Base-by-base conservation (phyloP, 2,888 invertebrate genomes). In the Tetanocera ferruginea region DNA sequence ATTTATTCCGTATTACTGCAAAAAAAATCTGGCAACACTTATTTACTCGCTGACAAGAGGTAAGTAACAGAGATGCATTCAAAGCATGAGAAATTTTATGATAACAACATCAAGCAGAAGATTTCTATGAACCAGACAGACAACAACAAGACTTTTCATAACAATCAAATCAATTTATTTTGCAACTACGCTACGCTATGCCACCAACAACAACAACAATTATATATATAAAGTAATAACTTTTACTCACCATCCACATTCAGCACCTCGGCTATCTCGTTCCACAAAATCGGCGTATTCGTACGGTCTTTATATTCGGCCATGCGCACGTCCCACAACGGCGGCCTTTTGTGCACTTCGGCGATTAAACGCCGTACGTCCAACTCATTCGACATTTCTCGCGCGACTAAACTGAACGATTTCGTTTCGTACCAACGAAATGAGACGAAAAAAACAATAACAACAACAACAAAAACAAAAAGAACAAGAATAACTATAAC, bases 331-430 rank as follows among this genome's bases (percentile, higher is more conserved):
- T 87, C 85, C 87, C 87, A 87, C 11, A 87, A 80, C 34, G 85
- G 83, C 23, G 87, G 87, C 3, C 85, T 83, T 19, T 82, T 82
- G 66, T 75, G 82, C 31, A 87, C 84, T 79, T 87, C 86, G 72
- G 80, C 80, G 80, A 87, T 88, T 82, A 87, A 84, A 79, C 83
- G 84, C 78, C 81, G 80, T 77, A 84, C 84, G 83, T 87, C 87
- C 84, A 87, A 84, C 80, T 83, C 81, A 80, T 83, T 82, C 81
- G 83, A 81, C 82, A 83, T 85, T 85, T 86, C 83, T 86, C 84
- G 83, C 81, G 74, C 80, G 79, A 87, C 86, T 87, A 81, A 85
- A 83, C 49, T 74, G 70, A 71, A 76, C 75, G 75, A 78, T 75
- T 62, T 75, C 69, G 34, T 76, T 69, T 76, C 79, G 77, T 74